Base-by-base conservation (phyloP, 1,140 invertebrate genomes). In the Galendromus occidentalis region DNA sequence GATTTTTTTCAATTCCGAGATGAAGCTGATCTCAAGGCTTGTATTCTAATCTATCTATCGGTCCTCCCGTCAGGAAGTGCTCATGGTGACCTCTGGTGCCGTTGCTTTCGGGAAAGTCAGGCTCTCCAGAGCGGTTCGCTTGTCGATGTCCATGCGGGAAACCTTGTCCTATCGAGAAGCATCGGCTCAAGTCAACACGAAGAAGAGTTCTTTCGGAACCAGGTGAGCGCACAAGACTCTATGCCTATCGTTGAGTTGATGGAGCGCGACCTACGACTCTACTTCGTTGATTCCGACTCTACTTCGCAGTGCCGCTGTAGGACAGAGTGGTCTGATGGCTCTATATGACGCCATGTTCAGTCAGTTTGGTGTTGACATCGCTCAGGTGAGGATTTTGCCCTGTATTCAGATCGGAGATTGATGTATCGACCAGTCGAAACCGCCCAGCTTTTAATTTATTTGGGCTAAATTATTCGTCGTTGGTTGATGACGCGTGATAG, bases 71-170 rank as follows among this genome's bases (percentile, higher is more conserved):
- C 33, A 39, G 67, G 89, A 98, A 76, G 88, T 94, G 74, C 85
- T 98, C 63, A 91, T 99, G 86, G 94, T 99, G 0, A 97, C 93
- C 1, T 96, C 91, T 73, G 95, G 95, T 14, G 93, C 95, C 4
- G 93, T 98, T 0, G 95, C 95, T 14, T 98, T 98, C 74, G 95
- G 95, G 30, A 91, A 96, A 76, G 94, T 98, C 77, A 97, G 96
- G 77, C 78, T 99, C n/a, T 86, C 88, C 0, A 91, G 96, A 71
- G 94, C 98, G 76, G 79, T 96, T 30, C 80, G 94, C 30, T 95
- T 98, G 91, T 95, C 92, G 0, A 81, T 95, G 69, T 94, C 90
- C 4, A 95, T 97, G 88, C 81, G 91, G 69, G 90, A 96, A 74
- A 97, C 91, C 0, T 78, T 97, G 0, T 86, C 86, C 33, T 84